Evolutionary conservation across 64 coral and sea anemone genomes (phyloP), one percentile per base, ranked within the genome.

Genomic region (Trachythela sp.): DNA sequence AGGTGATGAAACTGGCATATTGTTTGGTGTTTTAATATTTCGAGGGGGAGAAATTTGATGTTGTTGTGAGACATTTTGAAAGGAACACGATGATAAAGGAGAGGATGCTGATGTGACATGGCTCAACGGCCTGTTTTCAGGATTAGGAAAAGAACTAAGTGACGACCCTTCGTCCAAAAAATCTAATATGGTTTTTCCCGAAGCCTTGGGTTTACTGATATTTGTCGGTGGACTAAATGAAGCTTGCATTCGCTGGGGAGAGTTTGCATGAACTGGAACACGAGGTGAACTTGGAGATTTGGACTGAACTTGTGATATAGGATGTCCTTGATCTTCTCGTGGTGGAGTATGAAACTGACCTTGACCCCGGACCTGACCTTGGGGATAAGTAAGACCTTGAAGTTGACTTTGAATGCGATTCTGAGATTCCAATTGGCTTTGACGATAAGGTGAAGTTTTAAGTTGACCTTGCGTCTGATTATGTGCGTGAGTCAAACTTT

Each of bases 161-260:
- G 33, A 37, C 15, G 10, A 5, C 4, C 9, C 75, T 15, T 80
- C 75, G 33, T 80, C 75, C 17, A 80, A 39, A 80, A 80, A 39
- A 35, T 80, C 75, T 39, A 80, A 80, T 15, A 80, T 80, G 30
- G 75, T 80, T 80, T 80, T 80, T 1, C 20, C 59, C 20, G 75
- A 13, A 80, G 37, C 27, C 15, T 80, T 80, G 13, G 75, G 75
- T 39, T 80, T 80, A 35, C 20, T 20, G 20, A 64, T 64, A 27
- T 64, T 64, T 64, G 56, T 64, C 24, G 56, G 56, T 27, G 56
- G 22, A 27, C 56, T 64, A 22, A 64, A 64, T 64, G 56, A 64
- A 64, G 26, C 56, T 64, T 64, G 56, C 26, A 27, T 64, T 64
- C 56, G 15, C 20, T 64, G 56, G 42, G 42, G 11, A 64, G 20